Evolutionary conservation across 2,888 invertebrate genomes (phyloP).

Genomic region (Rhagonycha fulva): DNA sequence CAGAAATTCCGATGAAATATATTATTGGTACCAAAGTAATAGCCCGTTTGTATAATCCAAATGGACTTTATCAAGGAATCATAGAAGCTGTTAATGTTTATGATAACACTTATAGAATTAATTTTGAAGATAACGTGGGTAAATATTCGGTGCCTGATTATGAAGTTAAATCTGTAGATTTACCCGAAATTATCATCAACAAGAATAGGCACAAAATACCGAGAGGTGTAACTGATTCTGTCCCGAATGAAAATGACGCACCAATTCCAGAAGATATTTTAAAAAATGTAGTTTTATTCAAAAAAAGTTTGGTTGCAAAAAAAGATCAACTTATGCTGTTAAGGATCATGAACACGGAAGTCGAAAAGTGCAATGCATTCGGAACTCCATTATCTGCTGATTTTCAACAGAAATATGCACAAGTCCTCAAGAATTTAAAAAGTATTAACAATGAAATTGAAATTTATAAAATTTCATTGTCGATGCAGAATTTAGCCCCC

Average conservation of each 20-base stretch:
- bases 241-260: slow-evolving; percentile 63
- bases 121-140: slow-evolving; percentile 91
- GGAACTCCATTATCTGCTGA: slow-evolving; percentile 80
- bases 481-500: slow-evolving; percentile 84
- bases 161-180: slow-evolving; percentile 92
- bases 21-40: slow-evolving; percentile 96
- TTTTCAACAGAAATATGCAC: slow-evolving; percentile 91
- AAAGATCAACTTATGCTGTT: slow-evolving; percentile 78
- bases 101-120: slow-evolving; percentile 91
- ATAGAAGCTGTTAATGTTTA: slow-evolving; percentile 96
- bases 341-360: slow-evolving; percentile 86
- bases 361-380: slow-evolving; percentile 83
- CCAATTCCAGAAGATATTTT: slow-evolving; percentile 85
- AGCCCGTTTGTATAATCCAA: slow-evolving; percentile 86
- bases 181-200: slow-evolving; percentile 86
- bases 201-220: slow-evolving; percentile 79
- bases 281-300: slow-evolving; percentile 84
- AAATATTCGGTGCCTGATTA: slow-evolving; percentile 96
- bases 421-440: slow-evolving; percentile 85
- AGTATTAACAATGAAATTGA: slow-evolving; percentile 88
- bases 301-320: slow-evolving; percentile 83
- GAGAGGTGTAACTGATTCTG: slow-evolving; percentile 65
- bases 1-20: slow-evolving; percentile 91
- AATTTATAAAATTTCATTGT: slow-evolving; percentile 81
- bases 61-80: slow-evolving; percentile 86